Evolutionary conservation across 2,888 invertebrate species (phyloP).

Genomic region (Apoderus coryli): DNA sequence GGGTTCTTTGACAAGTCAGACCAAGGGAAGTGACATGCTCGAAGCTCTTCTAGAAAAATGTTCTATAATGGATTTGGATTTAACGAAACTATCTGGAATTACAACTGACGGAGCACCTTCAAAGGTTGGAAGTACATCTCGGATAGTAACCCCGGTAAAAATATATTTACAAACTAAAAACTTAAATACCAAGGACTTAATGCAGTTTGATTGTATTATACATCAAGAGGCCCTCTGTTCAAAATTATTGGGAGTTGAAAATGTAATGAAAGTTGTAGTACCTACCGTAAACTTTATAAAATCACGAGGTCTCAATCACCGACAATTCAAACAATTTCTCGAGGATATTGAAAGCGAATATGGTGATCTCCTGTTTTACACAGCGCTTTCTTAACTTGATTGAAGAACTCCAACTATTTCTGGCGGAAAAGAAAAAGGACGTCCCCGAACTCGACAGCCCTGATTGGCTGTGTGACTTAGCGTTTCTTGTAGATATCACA

Average conservation of each 20-base stretch:
- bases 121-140: slow-evolving; percentile 14
- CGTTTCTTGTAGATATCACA: slow-evolving; percentile 8
- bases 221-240: too few relatives aligned
- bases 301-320: slow-evolving; percentile 18
- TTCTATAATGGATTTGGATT: slow-evolving; percentile 11
- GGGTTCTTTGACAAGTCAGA: slow-evolving; percentile 5
- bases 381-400: slow-evolving; percentile 8
- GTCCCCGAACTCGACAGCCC: slow-evolving; percentile 7
- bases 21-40: slow-evolving; percentile 11
- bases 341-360: slow-evolving; percentile 14
- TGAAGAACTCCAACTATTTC: slow-evolving; percentile 7
- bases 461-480: slow-evolving; percentile 8
- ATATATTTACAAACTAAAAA: slow-evolving; percentile 11
- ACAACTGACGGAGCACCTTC: slow-evolving; percentile 16
- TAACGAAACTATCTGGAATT: slow-evolving; percentile 13
- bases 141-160: slow-evolving; percentile 10
- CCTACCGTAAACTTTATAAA: too few relatives aligned
- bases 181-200: slow-evolving; percentile 11
- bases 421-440: slow-evolving; percentile 7
- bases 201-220: slow-evolving; percentile 19
- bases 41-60: slow-evolving; percentile 12
- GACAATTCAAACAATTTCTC: slow-evolving; percentile 17
- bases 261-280: slow-evolving; percentile 19
- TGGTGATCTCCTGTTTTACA: slow-evolving; percentile 14
- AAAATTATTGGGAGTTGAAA: too few relatives aligned